Evolutionary conservation across 1,140 invertebrate genomes (phyloP).

Genomic region (Meloidogyne hapla): DNA sequence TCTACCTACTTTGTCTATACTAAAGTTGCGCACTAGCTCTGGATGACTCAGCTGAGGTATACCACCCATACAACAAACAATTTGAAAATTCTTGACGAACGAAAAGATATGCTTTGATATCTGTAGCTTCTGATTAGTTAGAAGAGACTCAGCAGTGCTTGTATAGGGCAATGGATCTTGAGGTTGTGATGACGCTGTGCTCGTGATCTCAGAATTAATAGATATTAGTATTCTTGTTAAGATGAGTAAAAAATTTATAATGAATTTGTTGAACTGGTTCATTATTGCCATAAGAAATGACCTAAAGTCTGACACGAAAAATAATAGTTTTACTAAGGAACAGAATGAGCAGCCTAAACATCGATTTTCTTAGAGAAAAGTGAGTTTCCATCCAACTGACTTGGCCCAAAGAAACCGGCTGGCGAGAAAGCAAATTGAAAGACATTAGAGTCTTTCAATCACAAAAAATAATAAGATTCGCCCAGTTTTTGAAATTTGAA

Average conservation of each 20-base stretch:
- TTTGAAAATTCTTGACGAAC: slow-evolving; percentile 7
- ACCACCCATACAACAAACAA: slow-evolving; percentile 27
- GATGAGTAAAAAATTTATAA: not conserved
- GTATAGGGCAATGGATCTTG: no score
- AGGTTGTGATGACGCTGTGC: not conserved
- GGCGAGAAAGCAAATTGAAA: not conserved
- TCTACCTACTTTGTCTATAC: not conserved
- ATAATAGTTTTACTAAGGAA: not conserved
- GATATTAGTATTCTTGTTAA: not conserved
- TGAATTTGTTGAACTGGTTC: not conserved
- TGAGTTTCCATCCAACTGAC: no score
- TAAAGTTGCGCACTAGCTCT: slow-evolving; percentile 15
- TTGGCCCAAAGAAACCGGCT: not conserved
- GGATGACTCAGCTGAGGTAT: slow-evolving; percentile 18
- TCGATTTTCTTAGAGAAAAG: not conserved
- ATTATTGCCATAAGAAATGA: not conserved
- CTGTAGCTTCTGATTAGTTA: not conserved
- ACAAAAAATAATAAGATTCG: no score
- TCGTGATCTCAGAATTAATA: not conserved
- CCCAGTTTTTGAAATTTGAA: no score
- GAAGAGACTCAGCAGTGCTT: no score
- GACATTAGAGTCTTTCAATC: not conserved
- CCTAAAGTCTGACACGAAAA: not conserved
- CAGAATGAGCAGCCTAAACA: not conserved
- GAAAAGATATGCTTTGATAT: not conserved